Conservation (phyloP, 2,797 vertebrate species). For the Cyclura pinguis region DNA sequence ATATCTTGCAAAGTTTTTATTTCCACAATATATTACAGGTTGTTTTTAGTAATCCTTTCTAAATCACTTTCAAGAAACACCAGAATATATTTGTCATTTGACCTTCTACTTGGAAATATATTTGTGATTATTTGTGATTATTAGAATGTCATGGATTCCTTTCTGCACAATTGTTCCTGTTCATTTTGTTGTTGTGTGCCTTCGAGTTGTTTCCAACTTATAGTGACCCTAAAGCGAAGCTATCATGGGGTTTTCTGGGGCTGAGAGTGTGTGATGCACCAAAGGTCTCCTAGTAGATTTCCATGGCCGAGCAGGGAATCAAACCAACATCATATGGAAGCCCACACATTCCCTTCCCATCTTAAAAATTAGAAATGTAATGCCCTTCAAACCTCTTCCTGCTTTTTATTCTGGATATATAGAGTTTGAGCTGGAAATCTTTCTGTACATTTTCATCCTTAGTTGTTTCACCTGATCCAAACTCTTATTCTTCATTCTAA, state of each 20-base stretch:
- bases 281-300: too few relatives aligned
- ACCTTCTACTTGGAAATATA: not conserved
- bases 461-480: not conserved
- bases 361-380: too few relatives aligned
- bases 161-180: not conserved
- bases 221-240: too few relatives aligned
- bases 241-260: too few relatives aligned
- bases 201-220: too few relatives aligned
- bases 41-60: not conserved
- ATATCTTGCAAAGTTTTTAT: not conserved
- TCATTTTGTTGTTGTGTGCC: not conserved
- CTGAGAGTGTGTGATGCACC: too few relatives aligned
- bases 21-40: not conserved
- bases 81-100: not conserved
- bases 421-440: not conserved
- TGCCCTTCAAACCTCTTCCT: not conserved
- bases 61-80: not conserved
- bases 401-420: not conserved
- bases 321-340: too few relatives aligned
- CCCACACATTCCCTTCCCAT: too few relatives aligned
- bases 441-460: not conserved
- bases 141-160: not conserved
- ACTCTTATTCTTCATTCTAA: not conserved
- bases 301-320: too few relatives aligned
- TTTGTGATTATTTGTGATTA: not conserved